Evolutionary conservation across 2,797 vertebrate species (phyloP).

Genomic region (Novumbra hubbsi): DNA sequence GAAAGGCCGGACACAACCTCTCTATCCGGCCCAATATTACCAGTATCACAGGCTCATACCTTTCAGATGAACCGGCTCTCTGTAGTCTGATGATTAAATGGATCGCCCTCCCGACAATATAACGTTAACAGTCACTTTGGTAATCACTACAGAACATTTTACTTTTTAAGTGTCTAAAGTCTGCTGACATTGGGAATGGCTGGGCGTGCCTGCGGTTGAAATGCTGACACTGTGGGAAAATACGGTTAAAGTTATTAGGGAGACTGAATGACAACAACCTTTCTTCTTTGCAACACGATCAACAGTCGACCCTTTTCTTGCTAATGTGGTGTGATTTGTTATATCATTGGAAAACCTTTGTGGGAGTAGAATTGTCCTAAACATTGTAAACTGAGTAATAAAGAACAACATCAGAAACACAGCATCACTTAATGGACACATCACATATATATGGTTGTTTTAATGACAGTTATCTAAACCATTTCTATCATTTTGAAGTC

Average conservation of each 20-base stretch:
- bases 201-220: conserved; percentile 8
- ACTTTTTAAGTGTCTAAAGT: conserved; percentile 57
- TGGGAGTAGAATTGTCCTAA: too few relatives aligned
- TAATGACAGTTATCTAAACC: too few relatives aligned
- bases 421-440: too few relatives aligned
- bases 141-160: conserved; percentile 68
- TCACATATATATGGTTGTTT: too few relatives aligned
- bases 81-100: conserved; percentile 48
- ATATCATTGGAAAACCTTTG: too few relatives aligned
- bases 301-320: neutral
- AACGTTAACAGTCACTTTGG: conserved; percentile 70
- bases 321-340: neutral
- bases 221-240: neutral
- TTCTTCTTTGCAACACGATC: neutral
- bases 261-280: neutral
- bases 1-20: conserved; percentile 31
- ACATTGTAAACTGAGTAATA: too few relatives aligned
- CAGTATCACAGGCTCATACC: conserved; percentile 46
- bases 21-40: conserved; percentile 23
- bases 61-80: conserved; percentile 43
- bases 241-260: neutral
- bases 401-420: too few relatives aligned
- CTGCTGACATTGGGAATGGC: conserved; percentile 54
- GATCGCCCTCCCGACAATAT: conserved; percentile 63
- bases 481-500: too few relatives aligned